Base-by-base conservation (phyloP, 2,888 invertebrate genomes). In the Cerastis leucographa region DNA sequence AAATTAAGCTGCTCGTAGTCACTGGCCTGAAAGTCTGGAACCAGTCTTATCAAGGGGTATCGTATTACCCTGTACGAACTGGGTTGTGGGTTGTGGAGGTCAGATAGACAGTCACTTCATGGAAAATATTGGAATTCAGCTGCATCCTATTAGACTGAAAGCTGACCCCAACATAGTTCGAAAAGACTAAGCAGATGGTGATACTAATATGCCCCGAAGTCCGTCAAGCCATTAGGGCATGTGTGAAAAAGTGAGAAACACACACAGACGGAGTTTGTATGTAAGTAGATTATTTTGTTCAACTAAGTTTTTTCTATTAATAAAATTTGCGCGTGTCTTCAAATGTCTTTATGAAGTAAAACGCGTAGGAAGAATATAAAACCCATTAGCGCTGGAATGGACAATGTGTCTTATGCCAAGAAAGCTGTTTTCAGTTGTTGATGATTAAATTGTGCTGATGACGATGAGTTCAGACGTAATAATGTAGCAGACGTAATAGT, bases 281-380 rank as follows among this genome's bases (percentile, higher is more conserved):
- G 22, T 51, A 22, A 4, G 22, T 51, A 51, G 22, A 51, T 51
- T 9, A 8, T 19, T 7, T 49, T 19, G 49, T 49, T 49, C 46
- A 17, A 49, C 3, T 9, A 11, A 54, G 12, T 54, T 54, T 4
- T n/a, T n/a, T 11, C 11, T n/a, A 54, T 12, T n/a, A n/a, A 51
- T n/a, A 72, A 29, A 71, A 51, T 65, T 80, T 25, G 42, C 29
- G 56, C 42, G 62, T 64, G 11, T 56, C 29, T 71, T 71, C 71
- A 59, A 59, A 59, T 19, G 4, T 25, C 44, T 22, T 11, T n/a
- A 22, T 1, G 17, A 11, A 7, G 25, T 12, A 14, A 11, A 56
- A 2, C 22, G 46, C 42, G 62, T 74, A 68, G 79, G 75, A 22
- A 12, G 64, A n/a, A 25, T 35, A 46, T 67, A 29, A 66, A 64